phyloP scores from a whole-genome alignment of 2,888 invertebrate species.

The Chalcosyrphus nemorum region DNA sequence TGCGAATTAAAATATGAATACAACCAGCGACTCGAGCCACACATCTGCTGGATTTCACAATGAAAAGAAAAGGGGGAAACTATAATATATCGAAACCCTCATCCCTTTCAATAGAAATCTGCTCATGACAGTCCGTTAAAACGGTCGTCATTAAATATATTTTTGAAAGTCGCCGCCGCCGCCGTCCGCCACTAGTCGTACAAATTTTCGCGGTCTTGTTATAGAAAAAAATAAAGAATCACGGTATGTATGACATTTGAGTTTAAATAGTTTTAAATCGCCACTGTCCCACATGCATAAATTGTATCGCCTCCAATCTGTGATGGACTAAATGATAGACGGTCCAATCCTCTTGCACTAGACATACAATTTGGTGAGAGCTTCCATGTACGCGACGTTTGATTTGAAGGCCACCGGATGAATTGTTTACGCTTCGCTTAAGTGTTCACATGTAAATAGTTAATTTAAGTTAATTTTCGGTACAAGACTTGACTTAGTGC shows the following conservation, averaged over 20 bases:
- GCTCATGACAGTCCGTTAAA: neutral
- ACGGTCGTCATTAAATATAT: constrained; percentile 6
- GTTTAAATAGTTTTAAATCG: constrained; percentile 51
- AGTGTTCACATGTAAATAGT: constrained; percentile 66
- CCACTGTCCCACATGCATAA: constrained; percentile 47
- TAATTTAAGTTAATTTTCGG: constrained; percentile 64
- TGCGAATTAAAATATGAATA: neutral
- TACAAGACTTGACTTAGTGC: constrained; percentile 32
- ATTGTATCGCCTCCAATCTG: constrained; percentile 58
- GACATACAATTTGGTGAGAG: constrained; percentile 32
- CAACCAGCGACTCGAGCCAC: neutral
- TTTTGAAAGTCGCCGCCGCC: constrained; percentile 7
- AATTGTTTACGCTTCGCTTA: constrained; percentile 61
- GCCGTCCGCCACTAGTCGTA: neutral
- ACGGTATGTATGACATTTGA: constrained; percentile 6
- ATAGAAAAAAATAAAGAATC: constrained; percentile 2
- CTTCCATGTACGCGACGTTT: constrained; percentile 34
- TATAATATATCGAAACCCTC: constrained; percentile 2
- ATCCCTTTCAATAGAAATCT: constrained; percentile 8
- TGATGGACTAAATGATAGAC: constrained; percentile 38
- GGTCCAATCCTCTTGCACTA: constrained; percentile 32
- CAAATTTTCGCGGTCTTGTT: neutral
- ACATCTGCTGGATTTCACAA: constrained; percentile 14
- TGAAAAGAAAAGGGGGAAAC: constrained; percentile 5
- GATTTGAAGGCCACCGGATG: constrained; percentile 72